A percentile compares a stretch with the other conserved stretches of the same genome.
phyloP scores from a whole-genome alignment of 2,113 vertebrate species.

The Parotia lawesii region DNA sequence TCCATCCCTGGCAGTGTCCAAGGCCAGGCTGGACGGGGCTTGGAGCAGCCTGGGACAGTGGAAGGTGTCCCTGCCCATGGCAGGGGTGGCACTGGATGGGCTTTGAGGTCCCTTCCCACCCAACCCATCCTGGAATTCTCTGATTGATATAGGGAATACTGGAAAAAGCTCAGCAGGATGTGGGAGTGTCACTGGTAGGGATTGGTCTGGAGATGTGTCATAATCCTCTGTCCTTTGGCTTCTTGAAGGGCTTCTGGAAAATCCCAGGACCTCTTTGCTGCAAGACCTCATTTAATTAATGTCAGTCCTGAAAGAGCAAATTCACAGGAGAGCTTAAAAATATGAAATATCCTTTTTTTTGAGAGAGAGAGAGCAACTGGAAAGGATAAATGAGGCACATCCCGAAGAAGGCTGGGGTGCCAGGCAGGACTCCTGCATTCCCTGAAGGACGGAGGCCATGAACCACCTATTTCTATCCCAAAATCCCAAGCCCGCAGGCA shows the following conservation, averaged over 20 bases:
- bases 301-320: neutral
- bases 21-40: neutral
- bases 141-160: neutral
- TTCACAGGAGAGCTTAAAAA: neutral
- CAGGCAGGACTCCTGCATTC: neutral
- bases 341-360: neutral
- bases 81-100: neutral
- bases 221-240: neutral
- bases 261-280: neutral
- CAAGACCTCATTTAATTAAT: neutral
- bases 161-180: neutral
- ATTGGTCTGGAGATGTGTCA: neutral
- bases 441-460: neutral
- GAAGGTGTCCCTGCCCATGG: neutral
- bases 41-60: neutral
- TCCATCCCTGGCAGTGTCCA: neutral
- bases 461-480: neutral
- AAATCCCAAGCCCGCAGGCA: neutral
- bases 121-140: neutral
- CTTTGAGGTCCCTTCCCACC: neutral
- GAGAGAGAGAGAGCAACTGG: neutral
- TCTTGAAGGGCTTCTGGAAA: neutral
- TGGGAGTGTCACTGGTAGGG: neutral
- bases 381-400: rapidly evolving
- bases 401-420: neutral